Percentiles rank a stretch among this genome's conserved stretches.
These are phyloP conservation scores for Siniperca undulata DNA, from an alignment of 2,797 vertebrate species.

Conservation along the genomic window DNA sequence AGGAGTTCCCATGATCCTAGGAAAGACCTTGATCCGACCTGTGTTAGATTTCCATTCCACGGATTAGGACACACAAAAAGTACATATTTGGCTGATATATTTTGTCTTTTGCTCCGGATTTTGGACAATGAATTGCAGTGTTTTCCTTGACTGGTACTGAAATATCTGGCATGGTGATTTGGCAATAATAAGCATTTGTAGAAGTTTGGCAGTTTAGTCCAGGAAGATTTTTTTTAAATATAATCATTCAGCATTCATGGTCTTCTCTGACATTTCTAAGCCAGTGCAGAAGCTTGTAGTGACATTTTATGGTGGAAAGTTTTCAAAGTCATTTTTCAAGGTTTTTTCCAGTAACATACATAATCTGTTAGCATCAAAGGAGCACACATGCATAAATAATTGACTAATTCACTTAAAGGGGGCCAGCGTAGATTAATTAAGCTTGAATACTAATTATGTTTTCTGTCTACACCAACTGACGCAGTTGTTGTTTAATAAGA, in stretches of 20 bases:
- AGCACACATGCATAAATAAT: slow-evolving; percentile 91
- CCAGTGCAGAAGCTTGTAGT: slow-evolving; percentile 75
- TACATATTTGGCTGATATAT: slow-evolving; percentile 89
- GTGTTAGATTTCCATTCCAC: slow-evolving; percentile 90
- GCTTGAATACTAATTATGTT: slow-evolving; percentile 91
- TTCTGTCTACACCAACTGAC: slow-evolving; percentile 85
- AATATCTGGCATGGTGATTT: slow-evolving; percentile 46
- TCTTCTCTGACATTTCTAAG: slow-evolving; percentile 66
- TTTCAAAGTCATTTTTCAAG: slow-evolving; percentile 85
- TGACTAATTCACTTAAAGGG: slow-evolving; percentile 89
- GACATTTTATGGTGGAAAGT: slow-evolving; percentile 88
- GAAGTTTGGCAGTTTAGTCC: slow-evolving; percentile 34
- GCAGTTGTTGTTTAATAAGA: slow-evolving; percentile 86
- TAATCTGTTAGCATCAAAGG: slow-evolving; percentile 90
- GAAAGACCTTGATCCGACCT: slow-evolving; percentile 90
- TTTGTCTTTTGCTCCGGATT: slow-evolving; percentile 80
- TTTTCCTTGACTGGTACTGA: slow-evolving; percentile 81
- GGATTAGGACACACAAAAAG: slow-evolving; percentile 90
- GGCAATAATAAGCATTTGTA: slow-evolving; percentile 37
- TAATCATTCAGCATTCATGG: slow-evolving; percentile 51
- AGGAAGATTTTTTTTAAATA: slow-evolving; percentile 8
- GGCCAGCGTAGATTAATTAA: slow-evolving; percentile 89
- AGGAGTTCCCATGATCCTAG: slow-evolving; percentile 93
- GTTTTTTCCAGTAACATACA: slow-evolving; percentile 82
- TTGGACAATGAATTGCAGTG: slow-evolving; percentile 80